A percentile compares a stretch with the other conserved stretches of the same genome.
phyloP scores from a whole-genome alignment of 2,888 invertebrate species.

The Taphrorychus bicolor region DNA sequence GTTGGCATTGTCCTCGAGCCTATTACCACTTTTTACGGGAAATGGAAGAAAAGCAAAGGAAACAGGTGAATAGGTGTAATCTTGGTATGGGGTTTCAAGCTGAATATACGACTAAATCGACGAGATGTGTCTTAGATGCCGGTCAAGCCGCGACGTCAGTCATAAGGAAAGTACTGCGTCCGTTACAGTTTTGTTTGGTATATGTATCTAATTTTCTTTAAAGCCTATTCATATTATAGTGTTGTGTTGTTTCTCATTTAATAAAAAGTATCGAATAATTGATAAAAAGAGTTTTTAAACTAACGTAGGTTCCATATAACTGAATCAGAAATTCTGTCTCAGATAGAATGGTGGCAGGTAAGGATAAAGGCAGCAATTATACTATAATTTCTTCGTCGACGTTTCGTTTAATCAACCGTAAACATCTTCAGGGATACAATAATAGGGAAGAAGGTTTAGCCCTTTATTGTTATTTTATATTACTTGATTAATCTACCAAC shows the following conservation, averaged over 20 bases:
- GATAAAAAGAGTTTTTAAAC: not conserved
- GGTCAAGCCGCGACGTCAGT: not conserved
- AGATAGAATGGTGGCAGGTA: too few species aligned
- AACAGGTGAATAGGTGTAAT: conserved; percentile 51
- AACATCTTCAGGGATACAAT: too few species aligned
- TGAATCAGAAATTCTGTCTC: too few species aligned
- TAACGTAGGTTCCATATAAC: too few species aligned
- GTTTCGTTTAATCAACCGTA: too few species aligned
- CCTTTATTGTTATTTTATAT: too few species aligned
- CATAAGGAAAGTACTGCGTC: not conserved
- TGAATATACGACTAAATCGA: not conserved
- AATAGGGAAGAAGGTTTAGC: too few species aligned
- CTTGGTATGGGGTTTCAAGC: not conserved
- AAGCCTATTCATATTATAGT: not conserved
- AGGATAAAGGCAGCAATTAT: too few species aligned
- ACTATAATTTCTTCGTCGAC: too few species aligned
- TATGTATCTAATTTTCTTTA: not conserved
- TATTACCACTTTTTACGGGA: conserved; percentile 82
- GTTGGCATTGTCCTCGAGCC: conserved; percentile 84
- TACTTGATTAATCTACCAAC: too few species aligned
- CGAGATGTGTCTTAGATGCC: not conserved
- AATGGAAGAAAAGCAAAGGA: conserved; percentile 81
- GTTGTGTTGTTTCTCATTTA: conserved; percentile 1
- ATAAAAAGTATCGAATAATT: not conserved
- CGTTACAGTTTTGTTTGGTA: conserved; percentile 1